These are phyloP conservation scores for Neocloeon triangulifer DNA, from an alignment of 1,140 invertebrate genomes.

Conservation along the genomic window DNA sequence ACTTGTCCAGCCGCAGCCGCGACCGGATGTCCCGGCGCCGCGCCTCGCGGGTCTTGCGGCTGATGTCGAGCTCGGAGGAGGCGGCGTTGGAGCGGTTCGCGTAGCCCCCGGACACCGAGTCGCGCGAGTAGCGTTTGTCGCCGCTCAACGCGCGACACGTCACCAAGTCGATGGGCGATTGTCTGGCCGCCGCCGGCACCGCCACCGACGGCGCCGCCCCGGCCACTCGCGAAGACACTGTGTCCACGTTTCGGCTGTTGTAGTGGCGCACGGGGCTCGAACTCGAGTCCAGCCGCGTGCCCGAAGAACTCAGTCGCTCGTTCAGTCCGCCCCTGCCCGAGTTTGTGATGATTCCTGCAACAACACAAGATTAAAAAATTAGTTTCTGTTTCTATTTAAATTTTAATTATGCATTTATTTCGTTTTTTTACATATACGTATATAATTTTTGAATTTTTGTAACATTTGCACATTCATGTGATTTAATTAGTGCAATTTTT, in stretches of 20 bases:
- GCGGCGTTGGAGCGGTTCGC: conserved; percentile 30
- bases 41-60: conserved; percentile 25
- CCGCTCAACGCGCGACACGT: too few species aligned
- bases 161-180: too few species aligned
- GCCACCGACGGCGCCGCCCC: conserved; percentile 16
- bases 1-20: conserved; percentile 13
- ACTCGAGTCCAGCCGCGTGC: conserved; percentile 22
- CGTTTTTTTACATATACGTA: too few species aligned
- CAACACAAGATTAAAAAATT: too few species aligned
- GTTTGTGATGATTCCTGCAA: conserved; percentile 29
- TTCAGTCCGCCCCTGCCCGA: conserved; percentile 19
- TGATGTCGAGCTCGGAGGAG: conserved; percentile 51
- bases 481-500: too few species aligned
- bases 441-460: too few species aligned
- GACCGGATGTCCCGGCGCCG: conserved; percentile 18
- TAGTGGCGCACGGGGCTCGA: conserved; percentile 15
- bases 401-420: too few species aligned
- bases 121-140: too few species aligned
- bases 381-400: too few species aligned
- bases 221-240: conserved; percentile 14
- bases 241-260: conserved; percentile 7
- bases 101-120: conserved; percentile 20
- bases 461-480: too few species aligned
- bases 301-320: conserved; percentile 20
- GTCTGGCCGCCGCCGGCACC: too few species aligned